phyloP scores from a whole-genome alignment of 2,113 vertebrate species.

The Tachysurus vachellii region DNA sequence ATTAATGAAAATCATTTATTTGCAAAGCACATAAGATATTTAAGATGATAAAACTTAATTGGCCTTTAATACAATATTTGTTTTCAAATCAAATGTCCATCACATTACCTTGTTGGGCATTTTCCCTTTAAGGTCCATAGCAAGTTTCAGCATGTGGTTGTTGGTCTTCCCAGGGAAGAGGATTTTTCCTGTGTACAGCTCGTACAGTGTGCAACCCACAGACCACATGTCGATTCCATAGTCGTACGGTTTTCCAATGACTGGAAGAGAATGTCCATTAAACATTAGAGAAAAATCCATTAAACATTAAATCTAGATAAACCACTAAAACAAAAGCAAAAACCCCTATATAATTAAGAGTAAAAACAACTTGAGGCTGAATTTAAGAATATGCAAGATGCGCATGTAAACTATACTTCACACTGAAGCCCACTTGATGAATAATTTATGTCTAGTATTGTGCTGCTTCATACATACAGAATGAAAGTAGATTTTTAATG shows the following conservation, averaged over 20 bases:
- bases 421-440: neutral
- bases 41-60: neutral
- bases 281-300: too few relatives aligned
- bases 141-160: constrained; percentile 98
- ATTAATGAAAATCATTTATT: neutral
- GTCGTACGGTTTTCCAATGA: constrained; percentile 98
- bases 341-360: neutral
- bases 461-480: neutral
- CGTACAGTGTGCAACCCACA: constrained; percentile 95
- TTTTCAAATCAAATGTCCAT: neutral
- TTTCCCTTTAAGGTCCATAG: constrained; percentile 99
- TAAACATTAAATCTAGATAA: neutral
- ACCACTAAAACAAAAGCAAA: neutral
- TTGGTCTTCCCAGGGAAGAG: constrained; percentile 97
- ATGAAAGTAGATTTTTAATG: neutral
- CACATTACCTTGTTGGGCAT: constrained; percentile 96
- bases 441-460: neutral
- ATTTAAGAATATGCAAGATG: neutral
- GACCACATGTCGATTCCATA: constrained; percentile 99
- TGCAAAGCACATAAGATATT: neutral
- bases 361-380: neutral
- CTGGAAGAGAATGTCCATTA: constrained; percentile 67
- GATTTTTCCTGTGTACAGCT: constrained; percentile 98
- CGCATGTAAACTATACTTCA: neutral
- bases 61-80: neutral